Conservation (phyloP, 2,888 invertebrate species). For the Phyllotreta striolata region DNA sequence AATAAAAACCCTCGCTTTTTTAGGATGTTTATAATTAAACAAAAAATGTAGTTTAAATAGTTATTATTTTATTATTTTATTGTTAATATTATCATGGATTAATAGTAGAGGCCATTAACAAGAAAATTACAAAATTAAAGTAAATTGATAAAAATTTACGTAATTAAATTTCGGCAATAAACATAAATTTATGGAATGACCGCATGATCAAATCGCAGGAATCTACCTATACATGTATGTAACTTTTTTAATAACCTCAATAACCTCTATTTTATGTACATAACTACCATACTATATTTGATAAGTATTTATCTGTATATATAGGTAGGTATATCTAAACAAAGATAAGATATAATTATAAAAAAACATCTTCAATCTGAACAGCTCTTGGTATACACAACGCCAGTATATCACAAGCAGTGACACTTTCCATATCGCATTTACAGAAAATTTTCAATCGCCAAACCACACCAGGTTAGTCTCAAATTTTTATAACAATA, state of each 20-base stretch:
- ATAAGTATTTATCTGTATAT: conserved; percentile 31
- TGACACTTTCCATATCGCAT: neutral
- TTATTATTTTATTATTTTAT: too few relatives aligned
- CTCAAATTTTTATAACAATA: too few relatives aligned
- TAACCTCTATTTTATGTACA: conserved; percentile 32
- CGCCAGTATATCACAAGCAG: conserved; percentile 28
- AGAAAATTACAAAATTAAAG: too few relatives aligned
- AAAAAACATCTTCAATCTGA: conserved; percentile 27
- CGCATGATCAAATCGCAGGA: too few relatives aligned
- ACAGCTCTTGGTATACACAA: conserved; percentile 22
- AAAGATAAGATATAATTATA: conserved; percentile 33
- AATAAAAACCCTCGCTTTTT: too few relatives aligned
- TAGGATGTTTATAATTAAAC: too few relatives aligned
- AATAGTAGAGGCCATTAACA: too few relatives aligned
- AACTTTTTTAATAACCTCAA: conserved; percentile 26
- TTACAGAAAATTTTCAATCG: neutral
- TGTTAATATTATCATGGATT: too few relatives aligned
- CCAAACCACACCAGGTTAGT: conserved; percentile 12
- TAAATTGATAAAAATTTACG: too few relatives aligned
- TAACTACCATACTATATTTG: conserved; percentile 23
- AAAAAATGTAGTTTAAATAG: too few relatives aligned
- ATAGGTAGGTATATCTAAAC: conserved; percentile 37
- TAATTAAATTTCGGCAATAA: too few relatives aligned
- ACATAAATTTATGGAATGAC: too few relatives aligned
- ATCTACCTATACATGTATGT: neutral